A percentile compares a stretch with the other conserved stretches of the same genome.
Evolutionary conservation across 2,797 vertebrate genomes (phyloP).

Genomic region (Alcedo quadribrachys): DNA sequence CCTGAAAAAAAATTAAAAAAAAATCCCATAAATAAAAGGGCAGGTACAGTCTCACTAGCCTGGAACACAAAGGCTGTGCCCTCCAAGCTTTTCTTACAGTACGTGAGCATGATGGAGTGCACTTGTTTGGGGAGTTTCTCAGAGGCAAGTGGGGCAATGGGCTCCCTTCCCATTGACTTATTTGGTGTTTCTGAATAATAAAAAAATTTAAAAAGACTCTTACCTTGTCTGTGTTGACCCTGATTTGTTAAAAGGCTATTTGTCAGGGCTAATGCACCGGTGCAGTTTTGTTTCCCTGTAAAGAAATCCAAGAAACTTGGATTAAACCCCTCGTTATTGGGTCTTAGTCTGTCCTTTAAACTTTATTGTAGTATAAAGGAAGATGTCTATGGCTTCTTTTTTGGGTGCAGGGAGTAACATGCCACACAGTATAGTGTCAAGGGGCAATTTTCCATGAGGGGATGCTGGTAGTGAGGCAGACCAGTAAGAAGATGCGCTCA

Average conservation of each 20-base stretch:
- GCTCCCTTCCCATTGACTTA: background rate
- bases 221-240: background rate
- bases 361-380: background rate
- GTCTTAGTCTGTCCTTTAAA: background rate
- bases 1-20: no score
- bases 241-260: background rate
- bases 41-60: background rate
- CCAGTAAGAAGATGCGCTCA: rapidly evolving
- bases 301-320: background rate
- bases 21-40: background rate
- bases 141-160: background rate
- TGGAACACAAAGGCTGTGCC: background rate
- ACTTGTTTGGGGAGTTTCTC: background rate
- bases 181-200: background rate
- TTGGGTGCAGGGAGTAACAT: background rate
- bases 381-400: no score
- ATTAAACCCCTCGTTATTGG: background rate
- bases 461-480: background rate
- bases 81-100: background rate
- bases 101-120: background rate
- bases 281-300: background rate
- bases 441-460: background rate
- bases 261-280: background rate
- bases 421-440: background rate
- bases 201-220: background rate